Percentiles rank a stretch among this genome's conserved stretches.
phyloP scores from a whole-genome alignment of 2,888 invertebrate species.

The Drosophila gaucha region DNA sequence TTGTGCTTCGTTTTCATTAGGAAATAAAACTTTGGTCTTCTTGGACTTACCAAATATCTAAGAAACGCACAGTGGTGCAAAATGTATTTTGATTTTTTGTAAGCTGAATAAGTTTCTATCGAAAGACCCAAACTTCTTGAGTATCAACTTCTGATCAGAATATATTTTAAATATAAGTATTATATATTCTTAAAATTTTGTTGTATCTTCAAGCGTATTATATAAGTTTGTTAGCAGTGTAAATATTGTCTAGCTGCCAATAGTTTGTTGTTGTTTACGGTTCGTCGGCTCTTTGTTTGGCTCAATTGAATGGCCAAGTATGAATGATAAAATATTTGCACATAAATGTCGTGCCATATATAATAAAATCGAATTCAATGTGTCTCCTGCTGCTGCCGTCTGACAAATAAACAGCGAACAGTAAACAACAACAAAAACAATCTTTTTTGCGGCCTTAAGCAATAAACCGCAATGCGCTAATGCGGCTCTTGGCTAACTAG shows the following conservation, averaged over 20 bases:
- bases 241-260: slow-evolving; percentile 29
- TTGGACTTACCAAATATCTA: slow-evolving; percentile 6
- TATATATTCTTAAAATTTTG: too few relatives aligned
- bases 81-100: neutral
- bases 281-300: slow-evolving; percentile 59
- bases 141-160: too few relatives aligned
- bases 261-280: slow-evolving; percentile 60
- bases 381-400: slow-evolving; percentile 27
- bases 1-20: slow-evolving; percentile 53
- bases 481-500: slow-evolving; percentile 41
- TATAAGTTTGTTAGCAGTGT: slow-evolving; percentile 22
- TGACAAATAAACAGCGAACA: slow-evolving; percentile 6
- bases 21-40: slow-evolving; percentile 16
- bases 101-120: too few relatives aligned
- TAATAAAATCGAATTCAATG: slow-evolving; percentile 80
- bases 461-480: slow-evolving; percentile 77
- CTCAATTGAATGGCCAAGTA: slow-evolving; percentile 66
- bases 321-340: slow-evolving; percentile 77
- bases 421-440: slow-evolving; percentile 18
- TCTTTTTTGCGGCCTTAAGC: slow-evolving; percentile 58
- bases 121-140: too few relatives aligned
- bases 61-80: slow-evolving; percentile 37
- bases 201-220: neutral
- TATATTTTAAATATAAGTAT: too few relatives aligned
- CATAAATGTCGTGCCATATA: slow-evolving; percentile 78